Base-by-base conservation (phyloP, 2,113 vertebrate species). In the Cyprinodon brontotheroides region DNA sequence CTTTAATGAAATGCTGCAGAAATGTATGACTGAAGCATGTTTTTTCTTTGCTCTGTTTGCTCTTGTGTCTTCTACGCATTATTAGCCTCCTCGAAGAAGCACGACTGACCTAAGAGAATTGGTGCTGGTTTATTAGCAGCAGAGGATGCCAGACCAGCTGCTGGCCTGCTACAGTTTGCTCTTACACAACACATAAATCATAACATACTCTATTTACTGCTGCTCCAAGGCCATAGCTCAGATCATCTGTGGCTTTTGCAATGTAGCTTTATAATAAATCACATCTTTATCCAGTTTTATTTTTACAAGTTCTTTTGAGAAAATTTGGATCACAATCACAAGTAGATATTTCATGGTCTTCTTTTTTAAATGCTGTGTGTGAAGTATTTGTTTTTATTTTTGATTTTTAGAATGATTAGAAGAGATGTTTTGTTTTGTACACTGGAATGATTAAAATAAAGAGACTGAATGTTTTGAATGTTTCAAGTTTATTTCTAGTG, bases 81-180 rank as follows among this genome's bases (percentile, higher is more conserved):
- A 47, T 74, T 66, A n/a, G 47, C 57, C 15, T 77, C 38, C 36
- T 69, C 20, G 53, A 39, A 47, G 38, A 77, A 57, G 57, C 72
- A 68, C 1, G 15, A 57, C 8, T 9, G 57, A 57, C 38, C 69
- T 65, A 11, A 40, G n/a, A 73, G 68, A 70, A 20, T 78, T 71
- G 43, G 50, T 73, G 65, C 45, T 66, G 6, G 61, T 75, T 72
- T 77, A 39, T 37, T 62, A 70, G 47, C 48, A 62, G n/a, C 13
- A 41, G 65, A 68, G 61, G 53, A 67, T 36, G 65, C 39, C 41
- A 45, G 61, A 63, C 4, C 47, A 37, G 72, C 38, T 50, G 64
- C 15, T 74, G 36, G 12, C 36, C 67, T 74, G 37, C 15, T 40
- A 15, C 65, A 68, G 53, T 53, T 50, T 61, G 11, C 71, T 65